phyloP scores from a whole-genome alignment of 2,888 invertebrate species.

The Spodoptera littoralis region DNA sequence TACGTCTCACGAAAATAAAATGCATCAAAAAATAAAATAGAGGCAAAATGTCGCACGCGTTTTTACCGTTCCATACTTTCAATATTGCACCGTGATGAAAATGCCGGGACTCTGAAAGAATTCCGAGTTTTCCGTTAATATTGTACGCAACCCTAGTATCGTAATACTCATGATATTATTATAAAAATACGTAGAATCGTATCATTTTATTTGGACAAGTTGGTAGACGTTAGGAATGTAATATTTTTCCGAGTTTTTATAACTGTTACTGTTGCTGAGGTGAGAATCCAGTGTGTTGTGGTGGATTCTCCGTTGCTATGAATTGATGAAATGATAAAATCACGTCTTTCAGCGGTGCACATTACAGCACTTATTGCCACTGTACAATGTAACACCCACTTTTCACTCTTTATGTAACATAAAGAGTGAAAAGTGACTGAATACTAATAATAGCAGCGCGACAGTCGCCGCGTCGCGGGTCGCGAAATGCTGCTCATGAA shows the following conservation, averaged over 20 bases:
- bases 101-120: conserved; percentile 51
- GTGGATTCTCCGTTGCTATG: conserved; percentile 3
- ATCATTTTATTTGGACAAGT: conserved; percentile 58
- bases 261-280: background rate
- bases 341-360: too few species aligned
- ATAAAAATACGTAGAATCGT: conserved; percentile 60
- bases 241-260: conserved; percentile 30
- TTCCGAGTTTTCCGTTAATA: conserved; percentile 58
- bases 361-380: too few species aligned
- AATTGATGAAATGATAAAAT: background rate
- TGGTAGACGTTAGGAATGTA: conserved; percentile 42
- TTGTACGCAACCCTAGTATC: conserved; percentile 52
- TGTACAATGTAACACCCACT: too few species aligned
- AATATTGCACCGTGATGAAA: conserved; percentile 50
- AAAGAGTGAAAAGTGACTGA: too few species aligned
- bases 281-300: conserved; percentile 10
- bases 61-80: conserved; percentile 44
- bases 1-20: conserved; percentile 29
- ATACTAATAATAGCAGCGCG: too few species aligned
- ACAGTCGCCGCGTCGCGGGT: too few species aligned
- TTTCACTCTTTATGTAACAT: too few species aligned
- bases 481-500: too few species aligned
- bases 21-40: conserved; percentile 32
- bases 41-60: conserved; percentile 18
- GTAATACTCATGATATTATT: conserved; percentile 61